These are phyloP conservation scores for Sepioteuthis lessoniana DNA, from an alignment of 2,888 invertebrate species.

Conservation along the genomic window DNA sequence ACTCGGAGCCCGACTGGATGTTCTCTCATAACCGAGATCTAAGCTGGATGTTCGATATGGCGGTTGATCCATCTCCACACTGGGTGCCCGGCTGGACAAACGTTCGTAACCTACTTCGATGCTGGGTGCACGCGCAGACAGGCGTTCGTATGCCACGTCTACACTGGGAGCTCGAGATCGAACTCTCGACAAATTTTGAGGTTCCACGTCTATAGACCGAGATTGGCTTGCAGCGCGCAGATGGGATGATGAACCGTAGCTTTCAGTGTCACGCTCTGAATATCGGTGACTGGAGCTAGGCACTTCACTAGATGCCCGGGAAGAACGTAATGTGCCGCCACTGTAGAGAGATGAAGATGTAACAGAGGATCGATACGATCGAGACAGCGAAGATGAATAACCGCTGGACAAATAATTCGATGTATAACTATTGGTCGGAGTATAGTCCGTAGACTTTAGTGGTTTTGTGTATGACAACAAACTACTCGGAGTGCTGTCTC, in stretches of 20 bases:
- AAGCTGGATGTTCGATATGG: neutral
- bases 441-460: conserved; percentile 40
- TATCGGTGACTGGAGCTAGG: neutral
- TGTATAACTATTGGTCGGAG: neutral
- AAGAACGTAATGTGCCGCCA: conserved; percentile 24
- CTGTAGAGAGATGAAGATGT: neutral
- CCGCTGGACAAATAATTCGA: neutral
- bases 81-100: neutral
- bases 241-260: conserved; percentile 37
- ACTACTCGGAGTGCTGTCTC: neutral
- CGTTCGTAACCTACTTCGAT: neutral
- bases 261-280: neutral
- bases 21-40: neutral
- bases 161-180: conserved; percentile 38
- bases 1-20: neutral
- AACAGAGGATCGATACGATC: neutral
- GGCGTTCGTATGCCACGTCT: conserved; percentile 14
- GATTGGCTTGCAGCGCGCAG: conserved; percentile 38
- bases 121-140: neutral
- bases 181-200: neutral
- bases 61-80: neutral
- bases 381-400: conserved; percentile 24
- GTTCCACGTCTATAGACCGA: neutral
- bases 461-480: conserved; percentile 37
- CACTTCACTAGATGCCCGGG: conserved; percentile 39